phyloP scores from a whole-genome alignment of 2,888 invertebrate species.

The Drosophila imparisetae region DNA sequence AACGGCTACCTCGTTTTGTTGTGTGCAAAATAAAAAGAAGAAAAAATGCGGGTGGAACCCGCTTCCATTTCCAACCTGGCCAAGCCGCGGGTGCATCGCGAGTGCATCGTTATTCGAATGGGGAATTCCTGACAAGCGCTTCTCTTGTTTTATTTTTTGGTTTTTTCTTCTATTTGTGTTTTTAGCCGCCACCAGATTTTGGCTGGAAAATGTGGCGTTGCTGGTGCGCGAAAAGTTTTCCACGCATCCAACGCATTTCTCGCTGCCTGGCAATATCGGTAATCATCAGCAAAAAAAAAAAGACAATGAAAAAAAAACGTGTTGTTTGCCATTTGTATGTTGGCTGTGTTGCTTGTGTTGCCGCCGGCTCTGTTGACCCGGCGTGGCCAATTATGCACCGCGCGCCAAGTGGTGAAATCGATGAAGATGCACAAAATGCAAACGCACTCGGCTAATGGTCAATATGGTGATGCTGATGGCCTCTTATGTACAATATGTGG shows the following conservation, averaged over 20 bases:
- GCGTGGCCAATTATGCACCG: constrained; percentile 76
- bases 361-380: constrained; percentile 64
- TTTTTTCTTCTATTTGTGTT: constrained; percentile 13
- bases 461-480: constrained; percentile 73
- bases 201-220: constrained; percentile 52
- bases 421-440: constrained; percentile 81
- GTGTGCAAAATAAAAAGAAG: not conserved
- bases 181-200: constrained; percentile 59
- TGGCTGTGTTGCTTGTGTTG: constrained; percentile 31
- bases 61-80: constrained; percentile 32
- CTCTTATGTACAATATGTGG: constrained; percentile 72
- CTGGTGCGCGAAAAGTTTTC: constrained; percentile 57
- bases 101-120: constrained; percentile 45
- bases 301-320: constrained; percentile 46
- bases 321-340: constrained; percentile 49
- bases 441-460: constrained; percentile 79
- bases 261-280: constrained; percentile 73
- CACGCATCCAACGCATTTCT: constrained; percentile 78
- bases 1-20: not conserved
- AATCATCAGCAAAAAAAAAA: constrained; percentile 61
- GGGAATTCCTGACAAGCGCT: constrained; percentile 40
- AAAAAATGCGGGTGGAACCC: constrained; percentile 46
- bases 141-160: constrained; percentile 1
- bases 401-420: constrained; percentile 80
- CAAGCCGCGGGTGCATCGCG: constrained; percentile 47